Conservation (phyloP, 2,888 invertebrate species). For the Eilema sororculum region DNA sequence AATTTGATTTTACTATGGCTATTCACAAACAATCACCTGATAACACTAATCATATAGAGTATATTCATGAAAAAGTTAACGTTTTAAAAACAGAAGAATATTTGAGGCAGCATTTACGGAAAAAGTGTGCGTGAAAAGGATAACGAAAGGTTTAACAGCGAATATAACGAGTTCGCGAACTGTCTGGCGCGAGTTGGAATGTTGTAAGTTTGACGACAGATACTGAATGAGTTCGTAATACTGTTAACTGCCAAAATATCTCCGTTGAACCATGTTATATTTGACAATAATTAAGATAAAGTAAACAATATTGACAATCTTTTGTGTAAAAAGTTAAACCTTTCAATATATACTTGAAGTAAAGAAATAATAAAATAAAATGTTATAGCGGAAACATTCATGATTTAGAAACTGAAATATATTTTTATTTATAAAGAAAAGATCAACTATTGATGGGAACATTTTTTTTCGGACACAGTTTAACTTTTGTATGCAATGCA, state of each 20-base stretch:
- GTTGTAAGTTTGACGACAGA: slow-evolving; percentile 70
- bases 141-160: slow-evolving; percentile 59
- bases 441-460: no score
- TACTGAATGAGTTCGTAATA: slow-evolving; percentile 58
- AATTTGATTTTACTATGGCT: neutral
- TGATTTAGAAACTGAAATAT: no score
- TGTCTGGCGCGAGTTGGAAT: slow-evolving; percentile 63
- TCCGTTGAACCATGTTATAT: slow-evolving; percentile 61
- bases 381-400: no score
- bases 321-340: neutral
- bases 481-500: no score
- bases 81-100: neutral
- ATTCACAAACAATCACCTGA: neutral
- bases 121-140: slow-evolving; percentile 53
- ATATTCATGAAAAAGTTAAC: neutral
- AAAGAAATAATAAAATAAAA: no score
- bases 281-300: slow-evolving; percentile 29
- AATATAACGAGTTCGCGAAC: slow-evolving; percentile 68
- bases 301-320: slow-evolving; percentile 12
- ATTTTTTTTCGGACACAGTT: no score
- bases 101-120: neutral
- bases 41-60: neutral
- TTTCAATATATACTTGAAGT: no score
- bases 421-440: no score
- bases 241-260: slow-evolving; percentile 43